Base-by-base conservation (phyloP, 1,140 invertebrate species). In the Andrena cerasifolii region DNA sequence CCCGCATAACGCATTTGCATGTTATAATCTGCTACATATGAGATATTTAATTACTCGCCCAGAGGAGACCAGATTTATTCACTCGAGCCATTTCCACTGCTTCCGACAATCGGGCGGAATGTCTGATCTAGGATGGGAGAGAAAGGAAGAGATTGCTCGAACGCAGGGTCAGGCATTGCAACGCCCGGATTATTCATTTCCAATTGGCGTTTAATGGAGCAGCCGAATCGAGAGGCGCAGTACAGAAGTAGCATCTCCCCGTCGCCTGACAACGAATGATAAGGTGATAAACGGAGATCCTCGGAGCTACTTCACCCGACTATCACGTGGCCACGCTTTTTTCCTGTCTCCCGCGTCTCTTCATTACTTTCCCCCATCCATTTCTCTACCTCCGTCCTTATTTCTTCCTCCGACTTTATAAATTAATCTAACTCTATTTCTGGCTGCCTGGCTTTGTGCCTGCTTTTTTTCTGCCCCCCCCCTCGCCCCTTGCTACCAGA, bases 361-460 rank as follows among this genome's bases (percentile, higher is more conserved):
- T 66, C 56, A 24, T 66, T 71, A 73, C 59, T 78, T 63, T 47
- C 21, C n/a, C 28, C 21, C 68, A 33, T 78, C 58, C 58, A 63
- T 78, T 78, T 78, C 68, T 63, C 58, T 26, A 14, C 58, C 40
- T 43, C 36, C 40, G n/a, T 45, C 33, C 58, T 62, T 62, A 54
- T 72, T 78, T 63, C 67, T 72, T 72, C 18, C 58, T 0, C 49
- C 33, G 74, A 74, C 62, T 79, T 79, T 79, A 74, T 75, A 79
- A 79, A 79, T 79, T 65, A 79, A 76, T 67, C 62, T 78, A 78
- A 78, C 67, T 72, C 75, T 54, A 62, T 71, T 78, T 63, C 68
- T 56, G 49, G 21, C 47, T 26, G 47, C 61, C 58, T 62, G 59
- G 47, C 68, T 78, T 78, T 63, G 59, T 78, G 68, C 31, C 58